A percentile compares a stretch with the other conserved stretches of the same genome.
Conservation (phyloP, 2,113 vertebrate genomes). For the Excalfactoria chinensis region DNA sequence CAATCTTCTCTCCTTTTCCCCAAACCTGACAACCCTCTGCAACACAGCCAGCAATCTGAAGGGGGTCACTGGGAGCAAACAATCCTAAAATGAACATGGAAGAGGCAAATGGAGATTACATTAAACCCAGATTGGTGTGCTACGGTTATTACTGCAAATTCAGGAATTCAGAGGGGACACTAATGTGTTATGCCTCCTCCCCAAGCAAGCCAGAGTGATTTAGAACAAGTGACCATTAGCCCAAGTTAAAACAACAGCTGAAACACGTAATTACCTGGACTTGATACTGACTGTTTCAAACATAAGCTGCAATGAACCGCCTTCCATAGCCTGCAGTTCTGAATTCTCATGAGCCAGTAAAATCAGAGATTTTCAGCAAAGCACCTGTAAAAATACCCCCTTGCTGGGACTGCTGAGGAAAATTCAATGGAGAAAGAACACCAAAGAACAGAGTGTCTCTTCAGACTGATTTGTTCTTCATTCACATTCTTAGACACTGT, state of each 20-base stretch:
- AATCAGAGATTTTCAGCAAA: background rate
- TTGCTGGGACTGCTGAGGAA: background rate
- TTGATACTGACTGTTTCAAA: constrained; percentile 9
- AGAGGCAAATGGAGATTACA: constrained; percentile 4
- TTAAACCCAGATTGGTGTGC: background rate
- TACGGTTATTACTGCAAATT: constrained; percentile 15
- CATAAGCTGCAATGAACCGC: rapidly evolving
- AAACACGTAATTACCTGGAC: constrained; percentile 2
- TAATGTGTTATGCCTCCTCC: background rate
- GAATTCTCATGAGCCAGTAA: background rate
- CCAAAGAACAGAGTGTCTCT: constrained; percentile 18
- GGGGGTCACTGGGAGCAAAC: background rate
- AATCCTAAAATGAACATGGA: background rate
- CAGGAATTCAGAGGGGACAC: background rate
- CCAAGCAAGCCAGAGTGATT: background rate
- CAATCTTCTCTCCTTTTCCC: background rate
- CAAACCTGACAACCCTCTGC: background rate
- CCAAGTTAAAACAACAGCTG: background rate
- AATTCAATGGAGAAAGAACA: background rate
- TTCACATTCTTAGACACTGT: background rate
- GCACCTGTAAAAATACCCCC: background rate
- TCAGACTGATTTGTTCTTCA: constrained; percentile 36
- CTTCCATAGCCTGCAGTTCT: background rate
- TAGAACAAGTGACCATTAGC: background rate
- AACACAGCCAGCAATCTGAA: background rate